These are phyloP conservation scores for Crepidodera aurea DNA, from an alignment of 2,888 invertebrate species.

Conservation along the genomic window DNA sequence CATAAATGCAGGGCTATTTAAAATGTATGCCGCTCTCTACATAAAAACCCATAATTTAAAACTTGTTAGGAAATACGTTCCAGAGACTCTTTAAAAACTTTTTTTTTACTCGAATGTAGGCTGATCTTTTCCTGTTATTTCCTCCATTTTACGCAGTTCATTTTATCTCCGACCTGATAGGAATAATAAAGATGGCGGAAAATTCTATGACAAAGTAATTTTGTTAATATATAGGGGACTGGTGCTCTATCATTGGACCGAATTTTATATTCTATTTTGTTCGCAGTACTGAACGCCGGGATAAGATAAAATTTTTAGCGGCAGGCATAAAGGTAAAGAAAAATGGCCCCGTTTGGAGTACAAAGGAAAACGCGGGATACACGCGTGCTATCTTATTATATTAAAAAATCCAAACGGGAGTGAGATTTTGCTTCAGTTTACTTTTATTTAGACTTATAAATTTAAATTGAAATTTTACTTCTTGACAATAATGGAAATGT, in stretches of 20 bases:
- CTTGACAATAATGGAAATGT: too few relatives aligned
- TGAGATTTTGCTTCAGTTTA: too few relatives aligned
- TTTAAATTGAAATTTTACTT: too few relatives aligned
- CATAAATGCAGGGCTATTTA: too few relatives aligned
- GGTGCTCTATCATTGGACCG: background rate
- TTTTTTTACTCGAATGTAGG: too few relatives aligned
- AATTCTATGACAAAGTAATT: background rate
- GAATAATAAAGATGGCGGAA: background rate
- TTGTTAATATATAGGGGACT: background rate
- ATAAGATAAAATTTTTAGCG: background rate
- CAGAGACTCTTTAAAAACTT: too few relatives aligned
- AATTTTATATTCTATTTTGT: background rate
- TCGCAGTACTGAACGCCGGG: background rate
- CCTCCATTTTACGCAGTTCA: background rate
- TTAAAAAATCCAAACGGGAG: too few relatives aligned
- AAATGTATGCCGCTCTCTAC: too few relatives aligned
- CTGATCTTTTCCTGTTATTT: background rate
- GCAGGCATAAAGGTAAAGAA: background rate
- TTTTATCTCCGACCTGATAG: background rate
- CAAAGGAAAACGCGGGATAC: background rate
- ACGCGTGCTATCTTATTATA: background rate
- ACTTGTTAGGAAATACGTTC: too few relatives aligned
- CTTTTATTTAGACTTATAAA: too few relatives aligned
- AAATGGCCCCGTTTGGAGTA: background rate
- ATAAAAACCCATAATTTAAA: too few relatives aligned